Base-by-base conservation (phyloP, 2,888 invertebrate species). In the Apotomis capreana region DNA sequence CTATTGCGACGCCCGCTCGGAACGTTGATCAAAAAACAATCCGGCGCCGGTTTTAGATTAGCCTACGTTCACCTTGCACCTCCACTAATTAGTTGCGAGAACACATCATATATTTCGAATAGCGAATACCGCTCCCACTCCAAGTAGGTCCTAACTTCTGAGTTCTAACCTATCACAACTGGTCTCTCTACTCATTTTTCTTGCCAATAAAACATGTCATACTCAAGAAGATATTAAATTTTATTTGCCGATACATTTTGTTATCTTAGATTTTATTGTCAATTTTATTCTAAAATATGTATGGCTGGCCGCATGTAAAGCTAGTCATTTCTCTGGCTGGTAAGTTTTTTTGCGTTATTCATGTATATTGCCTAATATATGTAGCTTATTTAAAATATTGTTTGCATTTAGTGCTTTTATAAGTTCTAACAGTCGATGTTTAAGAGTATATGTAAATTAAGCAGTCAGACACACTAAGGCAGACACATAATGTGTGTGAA, bases 151-250 rank as follows among this genome's bases (percentile, higher is more conserved):
- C 26, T 26, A 26, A 26, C 26, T 26, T 26, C 37, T 26, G 37
- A n/a, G 13, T 44, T 55, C 12, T 55, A 5, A 55, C 26, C 68
- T 12, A 52, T 77, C 80, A 80, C 81, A 81, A 78, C 81, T 78
- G 74, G 85, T 87, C 90, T 91, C 91, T 90, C 90, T 91, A 89
- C 72, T 74, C 26, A 78, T 74, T 68, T 80, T 83, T 89, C 90
- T 91, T 91, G 91, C 91, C 91, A 87, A 83, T 78, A 82, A 81
- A 81, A 82, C 81, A 82, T 86, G 83, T 87, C 84, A 85, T 81
- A 73, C 74, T 75, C 65, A 55, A 44, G 10, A 64, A 54, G 63
- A 71, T 71, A 74, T 71, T 74, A 13, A 59, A 46, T 37, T 49
- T 49, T 9, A 58, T 13, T 40, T 59, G 57, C n/a, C 26, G 13